A percentile compares a stretch with the other conserved stretches of the same genome.
phyloP scores from a whole-genome alignment of 1,140 invertebrate genomes.

The Rhopalosiphum maidis region DNA sequence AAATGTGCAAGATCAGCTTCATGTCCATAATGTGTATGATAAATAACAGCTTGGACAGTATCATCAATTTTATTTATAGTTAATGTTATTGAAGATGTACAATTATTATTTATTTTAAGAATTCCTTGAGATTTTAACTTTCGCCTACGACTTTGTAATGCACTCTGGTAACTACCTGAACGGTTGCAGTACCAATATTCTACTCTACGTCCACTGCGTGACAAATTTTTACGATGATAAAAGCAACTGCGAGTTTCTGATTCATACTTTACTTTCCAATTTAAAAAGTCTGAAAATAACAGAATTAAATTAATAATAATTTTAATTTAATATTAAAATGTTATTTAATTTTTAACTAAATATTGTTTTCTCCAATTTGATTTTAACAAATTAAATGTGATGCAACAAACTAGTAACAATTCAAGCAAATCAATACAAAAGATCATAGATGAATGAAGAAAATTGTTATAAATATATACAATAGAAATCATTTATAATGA shows the following conservation, averaged over 20 bases:
- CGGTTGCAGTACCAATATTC: conserved; percentile 48
- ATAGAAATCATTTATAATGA: too few relatives aligned
- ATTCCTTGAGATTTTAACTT: conserved; percentile 42
- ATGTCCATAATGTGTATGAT: conserved; percentile 45
- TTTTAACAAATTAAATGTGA: too few relatives aligned
- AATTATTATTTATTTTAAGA: conserved; percentile 42
- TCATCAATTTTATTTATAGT: conserved; percentile 14
- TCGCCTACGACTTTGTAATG: neutral
- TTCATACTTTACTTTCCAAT: conserved; percentile 36
- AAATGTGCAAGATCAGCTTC: conserved; percentile 17
- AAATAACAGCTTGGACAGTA: conserved; percentile 30
- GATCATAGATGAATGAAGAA: too few relatives aligned
- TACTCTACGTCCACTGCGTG: neutral
- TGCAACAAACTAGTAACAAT: too few relatives aligned
- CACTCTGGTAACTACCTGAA: conserved; percentile 21
- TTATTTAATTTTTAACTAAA: neutral
- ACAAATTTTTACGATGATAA: conserved; percentile 34
- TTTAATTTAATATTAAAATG: neutral
- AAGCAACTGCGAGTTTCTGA: conserved; percentile 35
- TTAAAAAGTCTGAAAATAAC: conserved; percentile 27
- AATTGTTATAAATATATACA: too few relatives aligned
- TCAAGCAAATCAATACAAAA: too few relatives aligned
- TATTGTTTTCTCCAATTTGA: neutral
- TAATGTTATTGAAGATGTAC: conserved; percentile 38
- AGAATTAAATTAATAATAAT: neutral